Conservation (phyloP, 2,888 invertebrate species). For the Prosopocoilus inquinatus region DNA sequence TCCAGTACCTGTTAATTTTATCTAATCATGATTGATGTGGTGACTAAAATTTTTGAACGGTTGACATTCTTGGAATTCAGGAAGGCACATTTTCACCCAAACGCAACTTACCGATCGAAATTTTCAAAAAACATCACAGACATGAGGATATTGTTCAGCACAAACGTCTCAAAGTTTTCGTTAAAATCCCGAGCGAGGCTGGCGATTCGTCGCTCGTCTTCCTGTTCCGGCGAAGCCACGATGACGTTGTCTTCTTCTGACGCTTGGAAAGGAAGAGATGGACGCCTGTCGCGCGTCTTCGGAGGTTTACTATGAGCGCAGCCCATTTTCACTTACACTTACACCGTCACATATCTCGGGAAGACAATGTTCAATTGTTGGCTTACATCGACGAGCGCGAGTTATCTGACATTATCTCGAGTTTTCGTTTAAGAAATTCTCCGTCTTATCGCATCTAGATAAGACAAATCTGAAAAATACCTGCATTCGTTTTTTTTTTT, state of each 20-base stretch:
- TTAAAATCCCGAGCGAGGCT: conserved; percentile 60
- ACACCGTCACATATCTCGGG: neutral
- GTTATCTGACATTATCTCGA: neutral
- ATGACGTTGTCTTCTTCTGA: conserved; percentile 10
- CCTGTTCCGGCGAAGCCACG: conserved; percentile 35
- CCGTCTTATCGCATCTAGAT: neutral
- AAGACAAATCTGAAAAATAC: neutral
- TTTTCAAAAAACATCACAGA: conserved; percentile 77
- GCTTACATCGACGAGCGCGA: neutral
- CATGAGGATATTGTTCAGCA: conserved; percentile 74
- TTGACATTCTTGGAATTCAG: too few relatives aligned
- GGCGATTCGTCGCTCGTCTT: conserved; percentile 57
- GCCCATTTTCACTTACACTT: conserved; percentile 5
- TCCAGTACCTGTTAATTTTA: too few relatives aligned
- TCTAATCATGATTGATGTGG: too few relatives aligned
- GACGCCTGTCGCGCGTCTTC: neutral
- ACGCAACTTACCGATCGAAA: conserved; percentile 65
- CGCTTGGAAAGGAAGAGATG: neutral
- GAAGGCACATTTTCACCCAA: too few relatives aligned
- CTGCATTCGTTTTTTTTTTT: too few relatives aligned
- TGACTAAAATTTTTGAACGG: too few relatives aligned
- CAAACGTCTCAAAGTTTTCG: conserved; percentile 65
- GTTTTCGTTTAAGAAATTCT: neutral
- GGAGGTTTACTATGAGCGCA: neutral
- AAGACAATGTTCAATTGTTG: neutral